Evolutionary conservation across 2,113 vertebrate species (phyloP).

Genomic region (Syngnathoides biaculeatus): DNA sequence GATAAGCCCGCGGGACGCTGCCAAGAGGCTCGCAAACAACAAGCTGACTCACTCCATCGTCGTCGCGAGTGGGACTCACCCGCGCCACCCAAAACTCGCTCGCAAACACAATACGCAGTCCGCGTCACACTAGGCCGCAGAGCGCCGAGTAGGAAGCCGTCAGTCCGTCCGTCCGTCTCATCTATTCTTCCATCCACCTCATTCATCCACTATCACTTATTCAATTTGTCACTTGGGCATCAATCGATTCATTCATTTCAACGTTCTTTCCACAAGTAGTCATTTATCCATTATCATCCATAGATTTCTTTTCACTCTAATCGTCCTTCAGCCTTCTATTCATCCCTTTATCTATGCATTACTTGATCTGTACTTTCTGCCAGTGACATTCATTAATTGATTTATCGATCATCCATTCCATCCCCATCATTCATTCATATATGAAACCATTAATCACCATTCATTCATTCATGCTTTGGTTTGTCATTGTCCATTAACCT

Average conservation of each 20-base stretch:
- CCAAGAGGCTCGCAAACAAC: conserved; percentile 39
- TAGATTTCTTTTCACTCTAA: background rate
- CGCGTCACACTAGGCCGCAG: background rate
- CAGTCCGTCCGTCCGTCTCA: too few species aligned
- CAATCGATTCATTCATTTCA: background rate
- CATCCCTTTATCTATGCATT: background rate
- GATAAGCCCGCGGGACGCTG: conserved; percentile 66
- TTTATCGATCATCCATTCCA: background rate
- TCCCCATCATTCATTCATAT: background rate
- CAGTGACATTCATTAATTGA: background rate
- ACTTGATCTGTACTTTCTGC: too few species aligned
- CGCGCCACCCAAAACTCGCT: background rate
- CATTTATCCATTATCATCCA: background rate
- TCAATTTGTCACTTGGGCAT: background rate
- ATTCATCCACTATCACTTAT: background rate
- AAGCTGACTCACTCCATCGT: conserved; percentile 68
- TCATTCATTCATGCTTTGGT: too few species aligned
- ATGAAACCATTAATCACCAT: too few species aligned
- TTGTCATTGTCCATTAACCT: background rate
- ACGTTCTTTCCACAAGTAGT: too few species aligned
- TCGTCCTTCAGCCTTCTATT: background rate
- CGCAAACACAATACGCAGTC: background rate
- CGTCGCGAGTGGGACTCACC: conserved; percentile 16
- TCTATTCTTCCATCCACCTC: background rate
- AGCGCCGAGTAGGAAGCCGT: background rate